phyloP scores from a whole-genome alignment of 30 jellyfish, hydroid and myxozoan species.

The Catostylus mosaicus region DNA sequence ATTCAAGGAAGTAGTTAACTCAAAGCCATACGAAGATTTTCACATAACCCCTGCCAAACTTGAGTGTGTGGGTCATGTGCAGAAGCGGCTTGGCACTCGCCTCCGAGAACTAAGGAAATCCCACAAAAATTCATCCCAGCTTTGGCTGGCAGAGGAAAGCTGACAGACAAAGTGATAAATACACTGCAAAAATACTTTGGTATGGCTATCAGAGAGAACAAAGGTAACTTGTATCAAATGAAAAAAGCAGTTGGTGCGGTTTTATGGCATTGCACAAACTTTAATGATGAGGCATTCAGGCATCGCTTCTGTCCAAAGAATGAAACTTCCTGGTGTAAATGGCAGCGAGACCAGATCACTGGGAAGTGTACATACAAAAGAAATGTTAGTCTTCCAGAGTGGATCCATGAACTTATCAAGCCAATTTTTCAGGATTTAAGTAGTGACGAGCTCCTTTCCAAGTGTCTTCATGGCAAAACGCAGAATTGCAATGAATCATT shows the following conservation, averaged over 20 bases:
- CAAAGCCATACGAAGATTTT: conserved; percentile 5
- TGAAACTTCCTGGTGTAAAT: conserved; percentile 52
- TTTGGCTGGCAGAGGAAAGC: conserved; percentile 26
- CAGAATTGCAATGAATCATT: conserved; percentile 13
- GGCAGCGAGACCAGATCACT: conserved; percentile 25
- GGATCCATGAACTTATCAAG: conserved; percentile 34
- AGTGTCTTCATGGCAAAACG: conserved; percentile 50
- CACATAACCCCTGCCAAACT: background rate
- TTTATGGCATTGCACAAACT: conserved; percentile 52
- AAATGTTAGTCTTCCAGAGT: conserved; percentile 15
- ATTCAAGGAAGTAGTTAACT: conserved; percentile 14
- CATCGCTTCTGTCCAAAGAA: conserved; percentile 61
- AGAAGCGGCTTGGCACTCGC: conserved; percentile 33
- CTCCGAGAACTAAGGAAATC: background rate
- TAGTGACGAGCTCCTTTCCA: conserved; percentile 23
- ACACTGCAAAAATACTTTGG: conserved; percentile 43
- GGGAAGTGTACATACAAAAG: conserved; percentile 14
- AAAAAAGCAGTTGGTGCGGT: conserved; percentile 52
- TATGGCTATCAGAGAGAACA: conserved; percentile 49
- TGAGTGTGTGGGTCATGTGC: conserved; percentile 39
- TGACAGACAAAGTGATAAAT: conserved; percentile 37
- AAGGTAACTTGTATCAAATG: conserved; percentile 33
- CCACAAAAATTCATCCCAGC: background rate
- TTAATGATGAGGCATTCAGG: conserved; percentile 26
- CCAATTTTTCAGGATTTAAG: conserved; percentile 24